phyloP scores from a whole-genome alignment of 1,140 invertebrate genomes.

The Plutomurus gul region DNA sequence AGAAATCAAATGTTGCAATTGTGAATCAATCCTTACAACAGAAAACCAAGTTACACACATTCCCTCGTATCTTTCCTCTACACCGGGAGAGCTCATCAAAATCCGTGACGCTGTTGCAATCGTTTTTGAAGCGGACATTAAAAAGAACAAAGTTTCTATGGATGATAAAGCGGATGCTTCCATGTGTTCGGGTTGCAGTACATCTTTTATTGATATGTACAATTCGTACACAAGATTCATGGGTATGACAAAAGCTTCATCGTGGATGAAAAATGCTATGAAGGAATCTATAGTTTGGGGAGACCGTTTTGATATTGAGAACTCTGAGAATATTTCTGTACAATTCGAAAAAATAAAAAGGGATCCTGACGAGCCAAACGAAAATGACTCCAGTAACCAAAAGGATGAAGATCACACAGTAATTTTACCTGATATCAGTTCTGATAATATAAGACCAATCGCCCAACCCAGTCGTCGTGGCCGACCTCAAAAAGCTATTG shows the following conservation, averaged over 20 bases:
- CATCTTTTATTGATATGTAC: conserved; percentile 9
- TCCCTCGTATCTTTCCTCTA: neutral
- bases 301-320: neutral
- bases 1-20: neutral
- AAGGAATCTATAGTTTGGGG: neutral
- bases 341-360: neutral
- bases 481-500: neutral
- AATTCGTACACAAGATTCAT: conserved; percentile 5
- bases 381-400: too few relatives aligned
- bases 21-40: neutral
- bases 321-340: neutral
- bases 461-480: neutral
- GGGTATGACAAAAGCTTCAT: neutral
- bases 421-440: neutral
- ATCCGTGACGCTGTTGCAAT: neutral
- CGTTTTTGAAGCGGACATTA: neutral
- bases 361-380: neutral
- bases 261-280: neutral
- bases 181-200: neutral
- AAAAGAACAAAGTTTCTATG: too few relatives aligned
- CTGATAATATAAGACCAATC: neutral
- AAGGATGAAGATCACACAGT: neutral
- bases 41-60: neutral
- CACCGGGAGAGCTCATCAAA: neutral
- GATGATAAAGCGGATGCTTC: neutral